Conservation (phyloP, 2,888 invertebrate species). For the Trichopria drosophilae region DNA sequence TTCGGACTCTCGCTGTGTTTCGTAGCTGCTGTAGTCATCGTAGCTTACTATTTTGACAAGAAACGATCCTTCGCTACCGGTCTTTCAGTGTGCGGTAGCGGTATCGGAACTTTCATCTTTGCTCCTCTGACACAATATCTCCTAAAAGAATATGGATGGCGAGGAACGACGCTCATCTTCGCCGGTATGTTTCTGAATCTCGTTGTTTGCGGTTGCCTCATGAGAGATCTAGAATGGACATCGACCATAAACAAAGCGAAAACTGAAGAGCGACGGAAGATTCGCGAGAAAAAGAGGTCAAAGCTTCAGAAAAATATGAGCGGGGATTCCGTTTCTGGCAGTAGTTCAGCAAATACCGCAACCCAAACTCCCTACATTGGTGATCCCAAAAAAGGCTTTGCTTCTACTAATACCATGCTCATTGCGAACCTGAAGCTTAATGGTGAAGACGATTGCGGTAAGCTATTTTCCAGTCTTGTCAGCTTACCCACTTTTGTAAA, state of each 20-base stretch:
- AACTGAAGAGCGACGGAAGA: conserved; percentile 67
- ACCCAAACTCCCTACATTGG: conserved; percentile 16
- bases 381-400: conserved; percentile 46
- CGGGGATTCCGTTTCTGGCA: conserved; percentile 71
- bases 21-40: conserved; percentile 87
- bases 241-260: conserved; percentile 66
- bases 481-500: conserved; percentile 83
- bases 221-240: conserved; percentile 76
- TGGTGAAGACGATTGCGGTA: conserved; percentile 54
- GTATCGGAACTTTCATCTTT: conserved; percentile 85
- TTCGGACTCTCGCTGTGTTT: conserved; percentile 85
- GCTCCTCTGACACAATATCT: conserved; percentile 77
- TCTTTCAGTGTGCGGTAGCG: conserved; percentile 83
- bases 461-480: conserved; percentile 77
- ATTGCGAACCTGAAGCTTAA: conserved; percentile 46
- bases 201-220: conserved; percentile 78
- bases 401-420: conserved; percentile 58
- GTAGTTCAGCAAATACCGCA: conserved; percentile 65
- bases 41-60: conserved; percentile 88
- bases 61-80: conserved; percentile 83
- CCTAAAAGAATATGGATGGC: conserved; percentile 79
- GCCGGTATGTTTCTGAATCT: conserved; percentile 81
- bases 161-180: conserved; percentile 79
- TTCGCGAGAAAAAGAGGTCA: conserved; percentile 64
- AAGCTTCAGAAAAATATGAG: no score